Evolutionary conservation across 2,888 invertebrate species (phyloP).

Genomic region (Baronia brevicornis): DNA sequence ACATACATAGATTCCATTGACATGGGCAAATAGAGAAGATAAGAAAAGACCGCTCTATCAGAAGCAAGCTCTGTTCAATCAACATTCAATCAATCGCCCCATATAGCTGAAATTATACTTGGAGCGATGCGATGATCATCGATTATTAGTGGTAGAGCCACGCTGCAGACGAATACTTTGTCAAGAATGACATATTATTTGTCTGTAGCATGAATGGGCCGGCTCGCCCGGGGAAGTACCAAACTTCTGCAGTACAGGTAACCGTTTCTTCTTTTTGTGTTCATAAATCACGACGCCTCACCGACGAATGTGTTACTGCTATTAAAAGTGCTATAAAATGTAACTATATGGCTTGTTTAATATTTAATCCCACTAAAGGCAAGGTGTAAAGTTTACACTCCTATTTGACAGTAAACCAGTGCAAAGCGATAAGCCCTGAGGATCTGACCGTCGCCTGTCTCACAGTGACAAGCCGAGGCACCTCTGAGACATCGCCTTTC

Average conservation of each 20-base stretch:
- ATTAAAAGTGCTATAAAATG: conserved; percentile 12
- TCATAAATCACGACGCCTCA: conserved; percentile 30
- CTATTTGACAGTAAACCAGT: conserved; percentile 17
- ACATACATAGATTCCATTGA: too few species aligned
- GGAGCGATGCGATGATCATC: too few species aligned
- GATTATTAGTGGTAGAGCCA: too few species aligned
- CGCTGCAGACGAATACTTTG: too few species aligned
- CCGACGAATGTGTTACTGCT: conserved; percentile 21
- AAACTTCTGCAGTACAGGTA: conserved; percentile 32
- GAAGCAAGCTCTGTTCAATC: too few species aligned
- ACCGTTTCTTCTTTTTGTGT: conserved; percentile 37
- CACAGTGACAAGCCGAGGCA: conserved; percentile 31
- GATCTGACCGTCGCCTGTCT: conserved; percentile 33
- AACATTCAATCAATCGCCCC: too few species aligned
- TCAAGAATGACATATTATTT: too few species aligned
- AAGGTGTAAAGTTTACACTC: conserved; percentile 11
- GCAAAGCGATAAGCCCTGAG: conserved; percentile 23
- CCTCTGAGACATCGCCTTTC: conserved; percentile 26
- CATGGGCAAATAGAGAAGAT: too few species aligned
- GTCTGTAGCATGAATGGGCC: too few species aligned
- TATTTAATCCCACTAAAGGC: conserved; percentile 1
- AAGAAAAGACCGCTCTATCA: too few species aligned
- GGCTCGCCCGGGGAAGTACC: too few species aligned
- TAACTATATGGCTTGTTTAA: conserved; percentile 8
- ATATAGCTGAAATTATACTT: too few species aligned